Percentiles rank a stretch among this genome's conserved stretches.
phyloP scores from a whole-genome alignment of 2,888 invertebrate genomes.

The Drosophila ezoana region DNA sequence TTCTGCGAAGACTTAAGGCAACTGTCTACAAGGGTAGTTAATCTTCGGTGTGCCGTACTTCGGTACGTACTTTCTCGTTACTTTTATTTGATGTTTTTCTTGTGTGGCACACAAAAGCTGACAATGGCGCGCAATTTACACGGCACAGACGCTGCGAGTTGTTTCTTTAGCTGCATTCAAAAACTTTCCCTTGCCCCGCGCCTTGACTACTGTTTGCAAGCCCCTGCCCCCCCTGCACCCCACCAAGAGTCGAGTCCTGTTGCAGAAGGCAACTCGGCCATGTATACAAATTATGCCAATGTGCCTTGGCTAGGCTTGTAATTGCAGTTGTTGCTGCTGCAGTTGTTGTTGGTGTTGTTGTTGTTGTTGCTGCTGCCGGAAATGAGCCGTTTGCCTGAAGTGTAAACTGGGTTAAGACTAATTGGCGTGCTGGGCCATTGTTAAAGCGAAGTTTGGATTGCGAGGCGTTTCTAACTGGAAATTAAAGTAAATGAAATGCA shows the following conservation, averaged over 20 bases:
- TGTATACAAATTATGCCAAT: slow-evolving; percentile 73
- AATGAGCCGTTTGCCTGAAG: slow-evolving; percentile 75
- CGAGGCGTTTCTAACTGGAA: slow-evolving; percentile 38
- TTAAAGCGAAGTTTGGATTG: slow-evolving; percentile 47
- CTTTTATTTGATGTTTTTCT: slow-evolving; percentile 5
- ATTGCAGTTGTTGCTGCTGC: slow-evolving; percentile 29
- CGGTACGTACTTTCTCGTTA: too few species aligned
- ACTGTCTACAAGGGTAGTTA: too few species aligned
- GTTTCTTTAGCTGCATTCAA: slow-evolving; percentile 33
- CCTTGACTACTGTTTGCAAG: neutral
- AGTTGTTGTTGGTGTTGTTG: slow-evolving; percentile 26
- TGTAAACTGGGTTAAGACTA: slow-evolving; percentile 82
- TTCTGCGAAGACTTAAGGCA: too few species aligned
- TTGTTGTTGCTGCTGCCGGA: slow-evolving; percentile 49
- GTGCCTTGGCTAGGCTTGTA: slow-evolving; percentile 35
- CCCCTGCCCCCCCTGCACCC: neutral
- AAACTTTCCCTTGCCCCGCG: neutral
- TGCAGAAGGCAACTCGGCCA: slow-evolving; percentile 55
- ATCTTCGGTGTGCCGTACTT: too few species aligned
- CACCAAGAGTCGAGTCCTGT: slow-evolving; percentile 4
- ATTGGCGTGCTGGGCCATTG: slow-evolving; percentile 70
- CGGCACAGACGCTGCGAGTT: slow-evolving; percentile 52
- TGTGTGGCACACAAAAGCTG: slow-evolving; percentile 50
- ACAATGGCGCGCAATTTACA: slow-evolving; percentile 74
- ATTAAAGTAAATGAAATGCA: slow-evolving; percentile 50